Base-by-base conservation (phyloP, 2,113 vertebrate genomes). In the Saiga tatarica region DNA sequence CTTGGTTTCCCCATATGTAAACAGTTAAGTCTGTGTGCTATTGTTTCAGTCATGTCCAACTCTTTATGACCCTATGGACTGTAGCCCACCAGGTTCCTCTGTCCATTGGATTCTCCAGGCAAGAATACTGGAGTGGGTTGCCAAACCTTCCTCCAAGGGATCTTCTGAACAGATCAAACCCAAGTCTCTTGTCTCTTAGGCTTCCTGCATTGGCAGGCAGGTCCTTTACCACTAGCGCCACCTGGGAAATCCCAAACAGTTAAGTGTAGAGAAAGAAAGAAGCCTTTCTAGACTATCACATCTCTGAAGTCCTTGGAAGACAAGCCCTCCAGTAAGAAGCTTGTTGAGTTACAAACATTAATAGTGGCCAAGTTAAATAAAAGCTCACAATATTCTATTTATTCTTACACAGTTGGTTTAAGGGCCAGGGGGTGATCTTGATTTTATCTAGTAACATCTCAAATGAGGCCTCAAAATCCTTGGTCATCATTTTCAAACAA, bases 401-500 rank as follows among this genome's bases (percentile, higher is more conserved):
- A 62, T 79, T 96, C 62, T 79, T 52, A 76, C 16, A 10, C 26
- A 76, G 92, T 87, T 89, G 45, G 42, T 89, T 60, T 52, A 93
- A 88, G 82, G 90, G 39, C 30, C 17, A 17, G 55, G 12, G 57
- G 57, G 57, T 52, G 17, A 74, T 55, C 57, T 60, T 96, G 47
- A 83, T 96, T 96, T 89, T 89, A 89, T 97, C 92, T 85, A 92
- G 47, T 67, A 89, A 42, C 45, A 74, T 94, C 83, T 85, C 87
- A 67, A 74, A 89, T 23, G 55, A 86, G 87, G 42, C 71, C 93
- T 87, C 76, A 64, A 87, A 93, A 91, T 50, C 89, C 82, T 79
- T 52, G 36, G 84, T 87, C 60, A 91, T 86, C 86, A 62, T 50
- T 95, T 97, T 83, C 21, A 16, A 92, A 91, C 36, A 33, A 87